Percentiles rank a stretch among this genome's conserved stretches.
These are phyloP conservation scores for Sclerodermus sp. DNA, from an alignment of 2,888 invertebrate genomes.

Conservation along the genomic window DNA sequence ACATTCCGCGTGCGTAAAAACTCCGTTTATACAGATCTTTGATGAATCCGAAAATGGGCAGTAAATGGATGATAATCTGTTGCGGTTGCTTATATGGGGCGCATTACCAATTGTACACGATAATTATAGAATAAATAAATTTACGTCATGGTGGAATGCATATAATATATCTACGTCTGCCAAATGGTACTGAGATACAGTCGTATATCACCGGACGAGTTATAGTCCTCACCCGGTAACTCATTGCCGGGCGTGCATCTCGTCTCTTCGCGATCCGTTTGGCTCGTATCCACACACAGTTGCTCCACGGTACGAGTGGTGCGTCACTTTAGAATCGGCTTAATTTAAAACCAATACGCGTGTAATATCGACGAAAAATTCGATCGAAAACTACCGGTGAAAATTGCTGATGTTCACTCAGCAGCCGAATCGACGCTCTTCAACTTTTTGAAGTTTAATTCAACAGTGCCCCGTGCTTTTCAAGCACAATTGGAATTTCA, in stretches of 20 bases:
- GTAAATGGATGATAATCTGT: conserved; percentile 14
- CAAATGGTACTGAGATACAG: conserved; percentile 58
- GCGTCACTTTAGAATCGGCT: too few relatives aligned
- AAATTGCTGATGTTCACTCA: too few relatives aligned
- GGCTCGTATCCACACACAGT: conserved; percentile 52
- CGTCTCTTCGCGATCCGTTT: conserved; percentile 33
- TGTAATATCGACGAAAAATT: too few relatives aligned
- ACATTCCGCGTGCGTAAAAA: too few relatives aligned
- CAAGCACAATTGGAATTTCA: too few relatives aligned
- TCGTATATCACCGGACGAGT: conserved; percentile 56
- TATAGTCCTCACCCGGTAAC: conserved; percentile 57
- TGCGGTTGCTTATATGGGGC: conserved; percentile 20
- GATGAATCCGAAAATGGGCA: conserved; percentile 21
- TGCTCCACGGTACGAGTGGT: conserved; percentile 42
- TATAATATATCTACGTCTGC: conserved; percentile 58
- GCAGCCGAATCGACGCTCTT: too few relatives aligned
- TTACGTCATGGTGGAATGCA: conserved; percentile 54
- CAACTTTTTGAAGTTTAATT: too few relatives aligned
- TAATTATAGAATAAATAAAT: conserved; percentile 59
- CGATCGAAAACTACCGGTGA: too few relatives aligned
- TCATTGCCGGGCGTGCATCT: conserved; percentile 42
- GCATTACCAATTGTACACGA: conserved; percentile 53
- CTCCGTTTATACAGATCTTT: not conserved
- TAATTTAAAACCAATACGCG: too few relatives aligned
- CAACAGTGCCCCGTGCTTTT: too few relatives aligned